Evolutionary conservation across 2,888 invertebrate species (phyloP).

Genomic region (Drosophila seclusa): DNA sequence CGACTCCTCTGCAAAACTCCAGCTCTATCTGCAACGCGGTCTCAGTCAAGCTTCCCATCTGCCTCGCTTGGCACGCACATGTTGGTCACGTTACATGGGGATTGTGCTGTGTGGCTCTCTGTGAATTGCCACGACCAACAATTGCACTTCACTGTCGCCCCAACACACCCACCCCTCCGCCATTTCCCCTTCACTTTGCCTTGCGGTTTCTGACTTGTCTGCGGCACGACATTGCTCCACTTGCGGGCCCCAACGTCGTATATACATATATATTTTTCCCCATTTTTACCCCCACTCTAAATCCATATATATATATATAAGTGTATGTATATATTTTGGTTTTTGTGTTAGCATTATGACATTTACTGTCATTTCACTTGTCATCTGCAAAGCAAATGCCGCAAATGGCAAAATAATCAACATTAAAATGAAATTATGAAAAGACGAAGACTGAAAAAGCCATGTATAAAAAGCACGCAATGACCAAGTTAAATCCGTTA

Average conservation of each 20-base stretch:
- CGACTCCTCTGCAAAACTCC: slow-evolving; percentile 5
- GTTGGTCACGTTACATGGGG: slow-evolving; percentile 74
- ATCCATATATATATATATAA: slow-evolving; percentile 1
- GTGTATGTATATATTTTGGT: neutral
- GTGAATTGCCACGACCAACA: slow-evolving; percentile 42
- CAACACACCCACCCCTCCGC: neutral
- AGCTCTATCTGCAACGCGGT: slow-evolving; percentile 13
- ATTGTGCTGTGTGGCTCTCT: slow-evolving; percentile 10
- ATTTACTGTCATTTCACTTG: slow-evolving; percentile 62
- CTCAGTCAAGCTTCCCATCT: slow-evolving; percentile 29
- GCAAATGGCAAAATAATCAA: slow-evolving; percentile 62
- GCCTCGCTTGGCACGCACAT: slow-evolving; percentile 66
- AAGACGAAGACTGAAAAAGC: slow-evolving; percentile 25
- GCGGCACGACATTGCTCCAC: slow-evolving; percentile 77
- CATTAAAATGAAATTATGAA: slow-evolving; percentile 61
- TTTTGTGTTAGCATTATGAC: slow-evolving; percentile 46
- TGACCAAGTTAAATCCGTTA: slow-evolving; percentile 73
- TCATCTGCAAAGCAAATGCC: slow-evolving; percentile 57
- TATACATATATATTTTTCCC: slow-evolving; percentile 40
- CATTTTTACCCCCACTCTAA: neutral
- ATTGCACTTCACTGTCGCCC: slow-evolving; percentile 8
- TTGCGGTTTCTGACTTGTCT: slow-evolving; percentile 65
- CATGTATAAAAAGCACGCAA: slow-evolving; percentile 65
- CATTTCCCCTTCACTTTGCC: slow-evolving; percentile 25
- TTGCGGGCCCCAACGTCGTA: slow-evolving; percentile 53